Base-by-base conservation (phyloP, 92 coral and sea anemone genomes). In the Umimayanthus kanabou region DNA sequence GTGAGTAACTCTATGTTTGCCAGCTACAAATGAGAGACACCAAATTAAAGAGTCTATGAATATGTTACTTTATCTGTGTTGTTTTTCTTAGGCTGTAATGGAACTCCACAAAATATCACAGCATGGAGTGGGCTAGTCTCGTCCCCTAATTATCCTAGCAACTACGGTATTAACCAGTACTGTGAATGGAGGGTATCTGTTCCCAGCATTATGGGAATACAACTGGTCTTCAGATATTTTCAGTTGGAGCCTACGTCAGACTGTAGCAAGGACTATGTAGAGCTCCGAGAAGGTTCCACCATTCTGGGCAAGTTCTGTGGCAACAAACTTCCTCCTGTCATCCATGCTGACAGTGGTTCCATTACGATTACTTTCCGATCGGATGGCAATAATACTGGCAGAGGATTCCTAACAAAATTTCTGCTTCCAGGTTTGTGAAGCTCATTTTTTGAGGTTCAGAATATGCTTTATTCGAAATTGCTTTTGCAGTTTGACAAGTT, bases 121-220 rank as follows among this genome's bases (percentile, higher is more conserved):
- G 58, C 82, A 23, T 78, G 61, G 82, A 78, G 82, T 37, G 82
- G 82, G 33, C 18, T 78, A 6, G 22, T 78, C 39, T 25, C 66
- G 9, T 78, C 82, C 37, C 82, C 82, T 49, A 78, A 47, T 28
- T 78, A 23, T 43, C 82, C 82, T 18, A 49, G 11, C 33, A 78
- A n/a, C 82, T 78, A 78, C 40, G 30, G 37, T 43, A 50, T 25
- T 39, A 50, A 78, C 65, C 82, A 45, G n/a, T 16, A 49, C 37
- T 78, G 82, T 47, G 66, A 49, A 4, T 78, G 82, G 82, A 78
- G 37, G 57, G 16, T 78, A 10, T 30, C 82, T 4, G 82, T 78
- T 25, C 82, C 82, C 25, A 49, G 65, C 37, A 28, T 53, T 25
- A 78, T 78, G 82, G 82, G 82, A 43, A 78, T 78, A 45, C 82